These are phyloP conservation scores for Pseudotriccus pelzelni DNA, from an alignment of 2,797 vertebrate genomes.

Conservation along the genomic window DNA sequence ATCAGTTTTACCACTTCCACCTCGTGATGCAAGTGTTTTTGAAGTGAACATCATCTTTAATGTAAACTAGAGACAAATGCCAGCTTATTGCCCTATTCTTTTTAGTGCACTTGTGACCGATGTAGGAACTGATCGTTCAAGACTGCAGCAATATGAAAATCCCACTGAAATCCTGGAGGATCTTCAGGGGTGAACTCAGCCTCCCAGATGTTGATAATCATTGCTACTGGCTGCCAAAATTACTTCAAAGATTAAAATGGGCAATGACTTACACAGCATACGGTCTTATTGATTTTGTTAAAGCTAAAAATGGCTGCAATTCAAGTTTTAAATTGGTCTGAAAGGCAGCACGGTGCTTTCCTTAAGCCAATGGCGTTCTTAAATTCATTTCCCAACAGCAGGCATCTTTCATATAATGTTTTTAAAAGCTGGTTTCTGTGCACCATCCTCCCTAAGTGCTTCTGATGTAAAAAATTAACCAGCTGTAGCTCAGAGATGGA, in stretches of 20 bases:
- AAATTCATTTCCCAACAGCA: neutral
- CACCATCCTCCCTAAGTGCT: neutral
- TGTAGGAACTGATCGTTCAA: neutral
- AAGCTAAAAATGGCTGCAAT: constrained; percentile 36
- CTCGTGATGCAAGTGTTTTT: neutral
- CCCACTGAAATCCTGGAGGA: neutral
- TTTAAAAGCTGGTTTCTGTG: neutral
- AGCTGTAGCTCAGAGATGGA: neutral
- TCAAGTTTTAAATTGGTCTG: constrained; percentile 42
- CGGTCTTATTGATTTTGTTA: neutral
- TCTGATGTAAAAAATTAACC: constrained; percentile 24
- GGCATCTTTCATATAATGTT: neutral
- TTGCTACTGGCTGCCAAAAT: neutral
- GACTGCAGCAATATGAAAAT: neutral
- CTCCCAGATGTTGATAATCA: neutral
- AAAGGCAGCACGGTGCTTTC: neutral
- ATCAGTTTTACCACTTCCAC: constrained; percentile 4
- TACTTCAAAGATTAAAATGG: neutral
- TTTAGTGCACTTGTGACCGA: neutral
- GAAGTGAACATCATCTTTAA: neutral
- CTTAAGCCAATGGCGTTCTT: neutral
- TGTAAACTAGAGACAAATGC: neutral
- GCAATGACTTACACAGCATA: neutral
- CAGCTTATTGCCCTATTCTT: neutral
- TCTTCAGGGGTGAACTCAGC: neutral